phyloP scores from a whole-genome alignment of 2,797 vertebrate genomes.

The Clarias platycephalus region DNA sequence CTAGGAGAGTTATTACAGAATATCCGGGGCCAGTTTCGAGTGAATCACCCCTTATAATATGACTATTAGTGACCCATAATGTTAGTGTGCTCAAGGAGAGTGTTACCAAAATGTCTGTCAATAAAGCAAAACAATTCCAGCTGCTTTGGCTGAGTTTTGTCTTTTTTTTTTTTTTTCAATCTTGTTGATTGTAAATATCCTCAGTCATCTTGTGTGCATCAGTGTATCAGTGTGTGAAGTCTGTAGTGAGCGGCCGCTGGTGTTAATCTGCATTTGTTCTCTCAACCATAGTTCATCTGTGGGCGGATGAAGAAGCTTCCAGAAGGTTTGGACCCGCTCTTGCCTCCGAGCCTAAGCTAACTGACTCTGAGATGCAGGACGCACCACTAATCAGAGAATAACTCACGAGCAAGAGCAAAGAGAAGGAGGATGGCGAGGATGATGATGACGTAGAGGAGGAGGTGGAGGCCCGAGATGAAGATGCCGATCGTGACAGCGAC shows the following conservation, averaged over 20 bases:
- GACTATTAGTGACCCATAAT: background rate
- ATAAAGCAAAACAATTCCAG: conserved; percentile 1
- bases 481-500: conserved; percentile 44
- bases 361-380: conserved; percentile 74
- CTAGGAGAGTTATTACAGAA: too few species aligned
- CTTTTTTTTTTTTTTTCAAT: background rate
- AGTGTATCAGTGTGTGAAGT: conserved; percentile 33
- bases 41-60: too few species aligned
- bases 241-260: conserved; percentile 52
- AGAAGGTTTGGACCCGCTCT: conserved; percentile 72
- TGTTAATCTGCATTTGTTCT: conserved; percentile 78
- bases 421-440: conserved; percentile 36
- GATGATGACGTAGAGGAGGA: conserved; percentile 27
- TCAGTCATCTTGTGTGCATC: conserved; percentile 31
- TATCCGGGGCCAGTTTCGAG: too few species aligned
- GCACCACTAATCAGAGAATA: conserved; percentile 78
- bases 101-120: conserved; percentile 37
- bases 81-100: background rate
- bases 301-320: conserved; percentile 78
- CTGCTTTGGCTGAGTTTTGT: background rate
- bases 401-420: conserved; percentile 61
- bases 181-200: background rate
- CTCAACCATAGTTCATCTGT: conserved; percentile 79
- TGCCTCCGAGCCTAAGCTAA: conserved; percentile 76
- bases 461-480: conserved; percentile 43